Evolutionary conservation across 2,113 vertebrate species (phyloP).

Genomic region (Alces alces): DNA sequence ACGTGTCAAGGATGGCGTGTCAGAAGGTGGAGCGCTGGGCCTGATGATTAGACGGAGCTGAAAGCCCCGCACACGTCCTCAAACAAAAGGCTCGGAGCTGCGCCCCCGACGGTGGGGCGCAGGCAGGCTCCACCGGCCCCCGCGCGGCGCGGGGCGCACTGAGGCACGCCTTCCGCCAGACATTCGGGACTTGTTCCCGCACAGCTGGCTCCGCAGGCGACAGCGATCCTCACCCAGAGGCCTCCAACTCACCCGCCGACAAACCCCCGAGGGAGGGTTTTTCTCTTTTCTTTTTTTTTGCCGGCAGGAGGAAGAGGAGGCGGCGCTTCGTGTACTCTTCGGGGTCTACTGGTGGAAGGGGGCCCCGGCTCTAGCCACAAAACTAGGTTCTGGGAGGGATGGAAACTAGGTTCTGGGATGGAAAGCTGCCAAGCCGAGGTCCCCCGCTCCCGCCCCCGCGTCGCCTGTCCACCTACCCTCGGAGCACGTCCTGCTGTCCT

Average conservation of each 20-base stretch:
- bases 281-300: not conserved
- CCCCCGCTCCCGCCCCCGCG: not conserved
- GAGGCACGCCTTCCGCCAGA: not conserved
- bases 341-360: not conserved
- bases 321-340: not conserved
- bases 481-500: conserved; percentile 83
- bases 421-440: not conserved
- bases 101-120: conserved; percentile 51
- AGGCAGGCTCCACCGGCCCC: not conserved
- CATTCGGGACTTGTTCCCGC: not conserved
- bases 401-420: not conserved
- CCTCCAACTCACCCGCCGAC: not conserved
- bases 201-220: not conserved
- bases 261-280: not conserved
- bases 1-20: conserved; percentile 14
- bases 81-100: conserved; percentile 70
- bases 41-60: not conserved
- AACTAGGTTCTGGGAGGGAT: not conserved
- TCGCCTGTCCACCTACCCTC: conserved; percentile 79
- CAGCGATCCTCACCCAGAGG: not conserved
- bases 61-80: conserved; percentile 2
- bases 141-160: not conserved
- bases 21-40: not conserved
- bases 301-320: not conserved
- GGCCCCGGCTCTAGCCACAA: not conserved